Conservation (phyloP, 1,140 invertebrate genomes). For the Leptopilina clavipes region DNA sequence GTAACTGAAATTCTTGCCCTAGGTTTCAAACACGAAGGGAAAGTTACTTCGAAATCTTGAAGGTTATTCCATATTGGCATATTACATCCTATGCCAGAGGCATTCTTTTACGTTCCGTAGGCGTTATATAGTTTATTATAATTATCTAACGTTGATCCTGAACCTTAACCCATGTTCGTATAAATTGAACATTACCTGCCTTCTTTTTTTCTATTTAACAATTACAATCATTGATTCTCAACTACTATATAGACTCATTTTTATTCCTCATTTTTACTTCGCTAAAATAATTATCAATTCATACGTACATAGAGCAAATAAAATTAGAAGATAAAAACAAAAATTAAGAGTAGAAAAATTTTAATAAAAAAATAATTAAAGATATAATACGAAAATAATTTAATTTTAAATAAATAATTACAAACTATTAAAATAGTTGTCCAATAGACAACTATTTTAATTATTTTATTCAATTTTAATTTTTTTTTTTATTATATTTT, state of each 20-base stretch:
- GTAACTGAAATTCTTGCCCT: constrained; percentile 23
- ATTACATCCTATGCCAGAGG: constrained; percentile 9
- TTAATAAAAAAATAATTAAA: too few species aligned
- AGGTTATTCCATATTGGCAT: constrained; percentile 19
- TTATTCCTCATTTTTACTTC: neutral
- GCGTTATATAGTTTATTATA: constrained; percentile 7
- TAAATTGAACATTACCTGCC: constrained; percentile 5
- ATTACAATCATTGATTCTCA: too few species aligned
- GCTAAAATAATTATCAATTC: neutral
- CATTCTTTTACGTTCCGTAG: neutral
- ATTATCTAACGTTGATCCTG: constrained; percentile 8
- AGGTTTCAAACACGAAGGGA: constrained; percentile 18
- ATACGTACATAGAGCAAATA: neutral
- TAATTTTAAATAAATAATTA: too few species aligned
- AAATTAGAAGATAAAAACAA: neutral
- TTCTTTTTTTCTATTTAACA: neutral
- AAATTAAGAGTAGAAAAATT: neutral
- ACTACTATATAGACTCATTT: too few species aligned
- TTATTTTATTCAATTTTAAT: too few species aligned
- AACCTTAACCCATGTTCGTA: constrained; percentile 2
- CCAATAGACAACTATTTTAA: too few species aligned
- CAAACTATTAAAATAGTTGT: too few species aligned
- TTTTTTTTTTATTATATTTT: too few species aligned
- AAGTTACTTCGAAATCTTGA: constrained; percentile 31
- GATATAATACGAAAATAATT: too few species aligned